A percentile compares a stretch with the other conserved stretches of the same genome.
Conservation (phyloP, 2,888 invertebrate genomes). For the Spialia ferax region DNA sequence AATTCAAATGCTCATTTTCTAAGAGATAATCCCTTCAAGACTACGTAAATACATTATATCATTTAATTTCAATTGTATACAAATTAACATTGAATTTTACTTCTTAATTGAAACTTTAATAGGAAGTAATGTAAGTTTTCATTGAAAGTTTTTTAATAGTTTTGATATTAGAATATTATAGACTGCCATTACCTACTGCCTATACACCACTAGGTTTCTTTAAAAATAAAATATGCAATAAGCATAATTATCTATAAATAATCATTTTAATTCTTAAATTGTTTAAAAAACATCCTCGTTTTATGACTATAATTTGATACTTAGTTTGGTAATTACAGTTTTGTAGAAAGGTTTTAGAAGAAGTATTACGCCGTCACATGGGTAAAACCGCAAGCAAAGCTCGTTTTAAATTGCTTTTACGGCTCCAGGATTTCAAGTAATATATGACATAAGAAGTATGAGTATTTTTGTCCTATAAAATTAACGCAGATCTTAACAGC, state of each 20-base stretch:
- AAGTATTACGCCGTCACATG: constrained; percentile 24
- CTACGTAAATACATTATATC: not conserved
- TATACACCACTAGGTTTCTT: no score
- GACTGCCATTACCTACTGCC: no score
- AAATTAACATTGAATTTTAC: not conserved
- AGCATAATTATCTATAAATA: no score
- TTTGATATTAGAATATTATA: no score
- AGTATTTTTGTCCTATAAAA: constrained; percentile 9
- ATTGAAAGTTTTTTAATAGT: no score
- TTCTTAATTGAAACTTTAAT: no score
- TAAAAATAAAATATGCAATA: no score
- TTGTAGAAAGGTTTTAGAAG: constrained; percentile 22
- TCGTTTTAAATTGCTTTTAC: constrained; percentile 30
- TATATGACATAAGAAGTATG: constrained; percentile 21
- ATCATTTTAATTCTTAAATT: no score
- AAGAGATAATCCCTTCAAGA: not conserved
- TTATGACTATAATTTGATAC: constrained; percentile 1
- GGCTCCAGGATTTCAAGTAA: constrained; percentile 13
- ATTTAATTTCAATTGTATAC: not conserved
- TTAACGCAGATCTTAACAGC: not conserved
- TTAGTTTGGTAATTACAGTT: constrained; percentile 18
- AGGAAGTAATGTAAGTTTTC: no score
- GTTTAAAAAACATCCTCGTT: not conserved
- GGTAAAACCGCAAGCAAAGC: constrained; percentile 20
- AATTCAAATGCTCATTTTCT: constrained; percentile 8